phyloP scores from a whole-genome alignment of 2,888 invertebrate genomes.

The Cerceris rybyensis region DNA sequence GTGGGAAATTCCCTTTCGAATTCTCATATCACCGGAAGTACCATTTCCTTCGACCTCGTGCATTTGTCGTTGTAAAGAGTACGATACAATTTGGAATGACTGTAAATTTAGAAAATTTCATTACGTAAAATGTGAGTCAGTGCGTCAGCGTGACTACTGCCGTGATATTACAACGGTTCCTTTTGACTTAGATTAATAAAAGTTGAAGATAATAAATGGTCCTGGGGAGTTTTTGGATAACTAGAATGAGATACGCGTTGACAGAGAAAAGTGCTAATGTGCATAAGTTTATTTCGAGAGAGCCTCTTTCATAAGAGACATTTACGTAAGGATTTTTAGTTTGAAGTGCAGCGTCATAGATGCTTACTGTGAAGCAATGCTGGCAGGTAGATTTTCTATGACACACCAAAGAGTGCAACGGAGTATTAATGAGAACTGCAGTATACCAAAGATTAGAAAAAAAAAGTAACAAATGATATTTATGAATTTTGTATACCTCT shows the following conservation, averaged over 20 bases:
- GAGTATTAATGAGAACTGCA: no score
- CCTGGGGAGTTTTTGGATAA: background rate
- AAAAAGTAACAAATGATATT: no score
- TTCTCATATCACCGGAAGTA: background rate
- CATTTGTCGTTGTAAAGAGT: background rate
- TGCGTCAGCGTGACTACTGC: slow-evolving; percentile 11
- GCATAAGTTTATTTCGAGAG: slow-evolving; percentile 5
- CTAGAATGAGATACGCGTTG: slow-evolving; percentile 6
- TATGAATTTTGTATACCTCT: no score
- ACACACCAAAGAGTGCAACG: no score
- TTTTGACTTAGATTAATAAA: background rate
- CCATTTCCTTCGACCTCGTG: background rate
- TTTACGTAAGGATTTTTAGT: slow-evolving; percentile 4
- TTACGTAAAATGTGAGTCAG: background rate
- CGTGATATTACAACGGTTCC: background rate
- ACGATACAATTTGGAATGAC: background rate
- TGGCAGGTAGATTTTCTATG: no score
- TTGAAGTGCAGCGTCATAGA: background rate
- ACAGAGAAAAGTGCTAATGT: slow-evolving; percentile 5
- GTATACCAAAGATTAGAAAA: no score
- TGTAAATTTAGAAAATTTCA: background rate
- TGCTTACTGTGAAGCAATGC: no score
- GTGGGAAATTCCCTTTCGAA: background rate
- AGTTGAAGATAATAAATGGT: slow-evolving; percentile 15
- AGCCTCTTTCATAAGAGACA: background rate